Evolutionary conservation across 1,140 invertebrate species (phyloP), one percentile per base, ranked within the genome.

Genomic region (Magallana ariakensis): DNA sequence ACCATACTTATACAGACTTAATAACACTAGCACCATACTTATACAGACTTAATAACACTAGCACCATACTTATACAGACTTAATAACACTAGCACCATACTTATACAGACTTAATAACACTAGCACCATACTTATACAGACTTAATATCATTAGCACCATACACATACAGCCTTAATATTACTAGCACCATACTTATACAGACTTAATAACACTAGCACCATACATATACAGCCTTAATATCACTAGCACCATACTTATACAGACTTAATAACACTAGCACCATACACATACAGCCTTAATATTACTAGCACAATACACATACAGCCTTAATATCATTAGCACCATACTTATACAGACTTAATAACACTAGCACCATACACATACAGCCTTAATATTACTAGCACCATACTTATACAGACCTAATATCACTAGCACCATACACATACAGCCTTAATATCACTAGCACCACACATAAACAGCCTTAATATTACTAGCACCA

Each of bases 391-490:
- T 13, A n/a, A 80, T 26, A 33, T n/a, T 19, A 46, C 19, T 80
- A 80, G 33, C 70, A 80, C 70, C 70, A 80, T 19, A 80, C 70
- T 1, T 80, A 80, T 80, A 80, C 33, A 80, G 70, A 13, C 33
- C 13, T 11, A 19, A 80, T 46, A 10, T 19, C 70, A 80, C 70
- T 22, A 80, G 70, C 70, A 80, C 70, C 70, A 80, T 19, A 80
- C 70, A 33, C n/a, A n/a, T n/a, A n/a, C n/a, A n/a, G n/a, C n/a
- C n/a, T n/a, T n/a, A n/a, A n/a, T n/a, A n/a, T n/a, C n/a, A n/a
- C n/a, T n/a, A n/a, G n/a, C n/a, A n/a, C n/a, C n/a, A n/a, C n/a
- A n/a, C n/a, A n/a, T n/a, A 13, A 80, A 19, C 19, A 10, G 8
- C 19, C 33, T 22, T 7, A 19, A 9, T 80, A 19, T 19, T 19